Conservation (phyloP, 2,888 invertebrate genomes). For the Chorisops tibialis region DNA sequence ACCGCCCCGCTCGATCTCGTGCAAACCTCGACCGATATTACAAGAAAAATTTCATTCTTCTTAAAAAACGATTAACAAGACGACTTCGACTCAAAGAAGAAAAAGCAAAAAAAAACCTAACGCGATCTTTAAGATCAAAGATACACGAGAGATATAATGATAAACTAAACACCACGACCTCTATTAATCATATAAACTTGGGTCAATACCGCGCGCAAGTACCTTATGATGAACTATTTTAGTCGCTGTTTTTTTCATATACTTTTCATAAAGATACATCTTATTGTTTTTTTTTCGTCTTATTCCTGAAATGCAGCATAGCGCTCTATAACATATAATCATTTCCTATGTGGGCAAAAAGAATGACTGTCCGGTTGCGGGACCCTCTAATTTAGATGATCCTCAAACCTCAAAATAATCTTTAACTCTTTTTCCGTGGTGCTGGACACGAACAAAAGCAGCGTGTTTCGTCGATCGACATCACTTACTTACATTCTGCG, state of each 20-base stretch:
- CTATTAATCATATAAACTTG: slow-evolving; percentile 24
- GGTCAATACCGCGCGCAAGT: slow-evolving; percentile 21
- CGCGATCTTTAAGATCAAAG: slow-evolving; percentile 21
- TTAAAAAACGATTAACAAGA: slow-evolving; percentile 15
- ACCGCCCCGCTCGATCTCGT: neutral
- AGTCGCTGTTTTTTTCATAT: too few species aligned
- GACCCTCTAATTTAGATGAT: slow-evolving; percentile 34
- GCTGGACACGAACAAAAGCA: slow-evolving; percentile 14
- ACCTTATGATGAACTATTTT: neutral
- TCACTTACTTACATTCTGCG: too few species aligned
- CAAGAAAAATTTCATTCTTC: slow-evolving; percentile 16
- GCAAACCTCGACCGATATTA: neutral
- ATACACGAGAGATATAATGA: slow-evolving; percentile 27
- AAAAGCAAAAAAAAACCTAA: neutral
- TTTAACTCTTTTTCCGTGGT: slow-evolving; percentile 20
- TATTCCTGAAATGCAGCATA: slow-evolving; percentile 8
- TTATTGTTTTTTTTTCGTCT: too few species aligned
- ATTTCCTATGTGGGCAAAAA: slow-evolving; percentile 28
- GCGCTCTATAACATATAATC: slow-evolving; percentile 27
- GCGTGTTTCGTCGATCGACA: neutral
- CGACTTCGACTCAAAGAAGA: neutral
- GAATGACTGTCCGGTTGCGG: slow-evolving; percentile 13
- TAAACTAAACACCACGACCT: slow-evolving; percentile 28
- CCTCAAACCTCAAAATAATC: slow-evolving; percentile 26
- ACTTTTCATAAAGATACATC: too few species aligned